Evolutionary conservation across 2,888 invertebrate species (phyloP), one percentile per base, ranked within the genome.

Genomic region (Meta bourneti): DNA sequence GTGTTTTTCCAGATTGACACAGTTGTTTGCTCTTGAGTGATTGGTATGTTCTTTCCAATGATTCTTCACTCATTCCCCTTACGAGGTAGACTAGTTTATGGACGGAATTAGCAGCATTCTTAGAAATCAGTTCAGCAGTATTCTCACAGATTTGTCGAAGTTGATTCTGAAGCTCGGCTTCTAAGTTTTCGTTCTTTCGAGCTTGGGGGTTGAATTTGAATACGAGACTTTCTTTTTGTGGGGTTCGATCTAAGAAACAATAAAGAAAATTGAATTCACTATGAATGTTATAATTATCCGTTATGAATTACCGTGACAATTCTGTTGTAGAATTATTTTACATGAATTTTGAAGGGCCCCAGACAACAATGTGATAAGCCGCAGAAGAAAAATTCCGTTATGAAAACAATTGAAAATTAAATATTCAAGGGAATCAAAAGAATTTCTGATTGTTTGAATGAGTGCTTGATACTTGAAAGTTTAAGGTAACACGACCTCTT

Each of bases 71-170:
- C 48, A 88, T 69, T 16, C 49, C 34, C 69, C 89, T 19, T 7
- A 93, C 72, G n/a, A 78, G 20, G 48, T 89, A 91, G 34, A 92
- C 86, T 48, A 92, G 79, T 61, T 83, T 79, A 84, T 91, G 79
- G 51, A 89, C 74, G 16, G 48, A 69, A 16, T 34, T 20, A 9
- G 78, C 85, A 20, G 54, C 83, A 11, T 88, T 77, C 88, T 91
- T 74, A 6, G 51, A 79, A 74, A 93, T 16, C 11, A 91, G 69
- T 19, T 51, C 81, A 8, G 80, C 19, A 4, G 84, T 77, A n/a
- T 89, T 52, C 71, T 81, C 69, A 70, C 92, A 92, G 20, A 92
- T 84, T 19, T 88, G 83, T 48, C 61, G 61, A 11, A 93, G 77
- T 2, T 91, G 71, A 52, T 86, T 61, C 49, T 78, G 80, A 13